Evolutionary conservation across 2,888 invertebrate genomes (phyloP).

Genomic region (Pteria penguin): DNA sequence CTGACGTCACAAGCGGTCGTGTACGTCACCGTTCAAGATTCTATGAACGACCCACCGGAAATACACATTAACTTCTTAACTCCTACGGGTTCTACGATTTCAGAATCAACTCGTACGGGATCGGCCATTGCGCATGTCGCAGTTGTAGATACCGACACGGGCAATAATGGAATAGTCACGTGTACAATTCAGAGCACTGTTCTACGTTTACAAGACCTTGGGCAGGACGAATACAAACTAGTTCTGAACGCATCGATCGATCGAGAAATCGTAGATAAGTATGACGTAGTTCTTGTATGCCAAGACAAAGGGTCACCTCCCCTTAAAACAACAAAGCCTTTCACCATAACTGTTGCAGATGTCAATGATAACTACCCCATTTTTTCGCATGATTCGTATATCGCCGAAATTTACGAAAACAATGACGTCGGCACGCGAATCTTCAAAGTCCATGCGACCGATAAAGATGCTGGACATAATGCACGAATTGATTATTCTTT

Average conservation of each 20-base stretch:
- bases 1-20: conserved; percentile 63
- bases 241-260: conserved; percentile 49
- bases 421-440: conserved; percentile 58
- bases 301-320: conserved; percentile 56
- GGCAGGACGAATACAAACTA: conserved; percentile 63
- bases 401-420: conserved; percentile 59
- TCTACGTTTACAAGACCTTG: conserved; percentile 61
- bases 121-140: conserved; percentile 66
- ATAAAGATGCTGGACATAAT: conserved; percentile 60
- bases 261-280: conserved; percentile 45
- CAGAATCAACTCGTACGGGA: conserved; percentile 65
- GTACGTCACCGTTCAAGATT: conserved; percentile 84
- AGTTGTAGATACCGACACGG: conserved; percentile 65
- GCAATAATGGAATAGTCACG: conserved; percentile 63
- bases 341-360: conserved; percentile 84
- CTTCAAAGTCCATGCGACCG: conserved; percentile 55
- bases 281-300: conserved; percentile 53
- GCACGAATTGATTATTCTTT: conserved; percentile 57
- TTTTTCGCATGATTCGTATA: conserved; percentile 83
- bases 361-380: conserved; percentile 94
- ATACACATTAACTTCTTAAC: conserved; percentile 66
- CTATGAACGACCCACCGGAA: conserved; percentile 96
- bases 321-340: conserved; percentile 47
- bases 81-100: conserved; percentile 54
- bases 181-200: conserved; percentile 57